A percentile compares a stretch with the other conserved stretches of the same genome.
phyloP scores from a whole-genome alignment of 92 coral and sea anemone species.

The Meandrina meandrites region DNA sequence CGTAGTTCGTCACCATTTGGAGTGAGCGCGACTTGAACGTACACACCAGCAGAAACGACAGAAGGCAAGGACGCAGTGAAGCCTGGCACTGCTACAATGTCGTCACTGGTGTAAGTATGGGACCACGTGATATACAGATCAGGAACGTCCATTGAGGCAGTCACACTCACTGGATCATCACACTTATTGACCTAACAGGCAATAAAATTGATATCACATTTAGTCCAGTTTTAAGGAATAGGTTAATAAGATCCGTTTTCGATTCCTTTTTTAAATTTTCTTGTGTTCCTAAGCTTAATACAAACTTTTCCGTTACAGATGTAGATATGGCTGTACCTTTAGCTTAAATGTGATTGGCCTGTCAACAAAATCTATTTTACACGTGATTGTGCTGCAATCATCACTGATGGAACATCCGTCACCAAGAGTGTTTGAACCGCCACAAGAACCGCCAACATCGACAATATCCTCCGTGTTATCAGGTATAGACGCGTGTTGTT shows the following conservation, averaged over 20 bases:
- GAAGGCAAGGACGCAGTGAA: slow-evolving; percentile 26
- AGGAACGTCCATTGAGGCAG: slow-evolving; percentile 65
- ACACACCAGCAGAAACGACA: slow-evolving; percentile 49
- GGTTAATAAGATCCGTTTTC: not conserved
- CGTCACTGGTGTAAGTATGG: slow-evolving; percentile 53
- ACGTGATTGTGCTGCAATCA: slow-evolving; percentile 65
- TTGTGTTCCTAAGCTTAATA: too few relatives aligned
- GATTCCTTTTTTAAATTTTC: too few relatives aligned
- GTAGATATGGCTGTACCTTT: not conserved
- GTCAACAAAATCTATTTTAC: slow-evolving; percentile 44
- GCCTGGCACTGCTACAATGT: slow-evolving; percentile 61
- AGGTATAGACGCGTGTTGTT: not conserved
- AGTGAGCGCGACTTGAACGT: slow-evolving; percentile 47
- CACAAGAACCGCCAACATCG: not conserved
- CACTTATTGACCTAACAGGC: slow-evolving; percentile 53
- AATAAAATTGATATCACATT: not conserved
- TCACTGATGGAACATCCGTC: slow-evolving; percentile 60
- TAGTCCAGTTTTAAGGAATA: not conserved
- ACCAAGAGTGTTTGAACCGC: slow-evolving; percentile 27
- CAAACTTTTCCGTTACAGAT: too few relatives aligned
- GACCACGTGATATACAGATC: slow-evolving; percentile 68
- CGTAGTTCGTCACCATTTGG: slow-evolving; percentile 21
- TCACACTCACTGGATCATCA: slow-evolving; percentile 65
- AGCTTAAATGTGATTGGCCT: slow-evolving; percentile 56
- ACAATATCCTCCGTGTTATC: too few relatives aligned